Conservation (phyloP, 2,888 invertebrate genomes). For the Tupiocoris notatus region DNA sequence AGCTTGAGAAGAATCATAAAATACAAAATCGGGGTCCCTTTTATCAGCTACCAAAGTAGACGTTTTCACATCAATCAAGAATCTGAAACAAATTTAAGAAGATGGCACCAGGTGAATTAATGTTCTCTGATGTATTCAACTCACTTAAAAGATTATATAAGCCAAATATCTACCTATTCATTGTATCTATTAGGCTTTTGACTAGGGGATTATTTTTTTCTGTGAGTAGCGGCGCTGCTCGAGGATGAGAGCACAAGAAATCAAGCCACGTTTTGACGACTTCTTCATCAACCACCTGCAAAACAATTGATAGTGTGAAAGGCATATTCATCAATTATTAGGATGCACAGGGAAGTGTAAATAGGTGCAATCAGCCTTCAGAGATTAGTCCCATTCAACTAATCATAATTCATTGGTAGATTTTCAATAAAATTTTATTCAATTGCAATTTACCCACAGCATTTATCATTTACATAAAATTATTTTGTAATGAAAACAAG, state of each 20-base stretch:
- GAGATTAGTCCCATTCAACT: too few species aligned
- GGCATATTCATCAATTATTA: neutral
- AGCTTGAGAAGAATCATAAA: constrained; percentile 80
- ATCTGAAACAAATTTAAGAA: too few species aligned
- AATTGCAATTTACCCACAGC: too few species aligned
- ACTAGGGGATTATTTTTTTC: constrained; percentile 67
- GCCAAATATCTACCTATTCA: constrained; percentile 59
- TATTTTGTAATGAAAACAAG: too few species aligned
- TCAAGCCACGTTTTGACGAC: constrained; percentile 74
- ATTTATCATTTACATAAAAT: too few species aligned
- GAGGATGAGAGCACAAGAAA: constrained; percentile 68
- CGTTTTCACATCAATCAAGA: constrained; percentile 73
- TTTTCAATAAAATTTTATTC: too few species aligned
- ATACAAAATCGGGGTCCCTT: constrained; percentile 88
- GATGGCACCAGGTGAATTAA: too few species aligned
- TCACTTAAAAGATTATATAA: too few species aligned
- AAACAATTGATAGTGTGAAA: neutral
- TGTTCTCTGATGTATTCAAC: too few species aligned
- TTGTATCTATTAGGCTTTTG: constrained; percentile 67
- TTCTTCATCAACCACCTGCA: constrained; percentile 71
- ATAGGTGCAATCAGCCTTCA: too few species aligned
- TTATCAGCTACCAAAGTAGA: constrained; percentile 71
- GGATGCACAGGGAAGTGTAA: neutral
- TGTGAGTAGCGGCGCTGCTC: constrained; percentile 71
- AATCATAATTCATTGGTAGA: too few species aligned